Percentiles rank a stretch among this genome's conserved stretches.
phyloP scores from a whole-genome alignment of 2,888 invertebrate species.

The Scaptomyza parva region DNA sequence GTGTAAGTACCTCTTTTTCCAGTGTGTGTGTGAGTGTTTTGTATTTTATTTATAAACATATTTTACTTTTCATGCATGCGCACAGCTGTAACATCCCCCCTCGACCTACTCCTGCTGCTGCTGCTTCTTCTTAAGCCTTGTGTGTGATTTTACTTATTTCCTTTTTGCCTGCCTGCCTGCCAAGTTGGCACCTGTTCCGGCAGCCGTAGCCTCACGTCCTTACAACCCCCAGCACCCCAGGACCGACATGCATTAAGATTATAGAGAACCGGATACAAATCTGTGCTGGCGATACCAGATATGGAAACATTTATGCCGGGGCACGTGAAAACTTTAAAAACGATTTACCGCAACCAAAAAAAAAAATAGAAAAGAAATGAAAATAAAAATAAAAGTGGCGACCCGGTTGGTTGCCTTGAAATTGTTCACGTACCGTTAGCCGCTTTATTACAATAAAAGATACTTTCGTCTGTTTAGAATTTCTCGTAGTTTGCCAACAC shows the following conservation, averaged over 20 bases:
- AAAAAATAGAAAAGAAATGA: no score
- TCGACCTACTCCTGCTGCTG: not conserved
- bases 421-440: constrained; percentile 47
- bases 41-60: constrained; percentile 68
- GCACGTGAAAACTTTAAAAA: constrained; percentile 69
- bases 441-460: constrained; percentile 64
- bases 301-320: constrained; percentile 28
- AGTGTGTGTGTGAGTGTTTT: constrained; percentile 18
- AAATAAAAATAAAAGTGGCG: constrained; percentile 4
- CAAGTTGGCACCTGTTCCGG: constrained; percentile 61
- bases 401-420: constrained; percentile 18
- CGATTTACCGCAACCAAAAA: constrained; percentile 41
- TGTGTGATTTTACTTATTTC: constrained; percentile 75
- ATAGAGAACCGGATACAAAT: constrained; percentile 62
- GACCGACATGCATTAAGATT: constrained; percentile 55
- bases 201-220: constrained; percentile 20
- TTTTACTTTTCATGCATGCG: constrained; percentile 78
- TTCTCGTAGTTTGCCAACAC: constrained; percentile 39
- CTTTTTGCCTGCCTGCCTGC: constrained; percentile 39
- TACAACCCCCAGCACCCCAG: constrained; percentile 7
- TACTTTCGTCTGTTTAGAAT: constrained; percentile 45
- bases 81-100: constrained; percentile 34
- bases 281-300: constrained; percentile 53
- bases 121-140: constrained; percentile 6
- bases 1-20: not conserved